Conservation (phyloP, 2,888 invertebrate genomes). For the Pristionchus mayeri region DNA sequence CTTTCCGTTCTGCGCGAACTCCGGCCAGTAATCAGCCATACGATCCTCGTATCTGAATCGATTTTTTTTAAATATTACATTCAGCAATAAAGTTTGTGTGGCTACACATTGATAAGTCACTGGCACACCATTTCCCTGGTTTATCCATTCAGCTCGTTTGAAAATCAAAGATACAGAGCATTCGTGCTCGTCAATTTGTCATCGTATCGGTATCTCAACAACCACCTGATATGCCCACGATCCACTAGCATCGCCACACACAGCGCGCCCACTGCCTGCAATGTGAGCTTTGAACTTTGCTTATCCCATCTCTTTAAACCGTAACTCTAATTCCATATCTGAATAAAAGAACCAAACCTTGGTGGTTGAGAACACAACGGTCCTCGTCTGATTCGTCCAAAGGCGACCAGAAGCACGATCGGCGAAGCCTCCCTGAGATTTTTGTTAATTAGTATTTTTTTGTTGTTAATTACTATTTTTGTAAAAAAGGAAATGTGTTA, state of each 20-base stretch:
- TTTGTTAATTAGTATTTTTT: slow-evolving; percentile 20
- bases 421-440: slow-evolving; percentile 61
- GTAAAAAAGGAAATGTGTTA: too few species aligned
- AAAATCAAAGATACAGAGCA: too few species aligned
- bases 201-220: too few species aligned
- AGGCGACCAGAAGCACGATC: slow-evolving; percentile 63
- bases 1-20: slow-evolving; percentile 78
- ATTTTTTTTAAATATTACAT: too few species aligned
- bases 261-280: slow-evolving; percentile 72
- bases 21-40: slow-evolving; percentile 78
- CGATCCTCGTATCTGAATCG: slow-evolving; percentile 75
- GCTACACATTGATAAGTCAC: too few species aligned
- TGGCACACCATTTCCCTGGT: too few species aligned
- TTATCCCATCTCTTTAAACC: background rate
- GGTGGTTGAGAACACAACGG: slow-evolving; percentile 73
- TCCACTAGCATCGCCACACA: slow-evolving; percentile 76
- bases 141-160: too few species aligned
- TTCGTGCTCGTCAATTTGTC: too few species aligned
- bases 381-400: slow-evolving; percentile 72
- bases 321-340: background rate
- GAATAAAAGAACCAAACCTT: slow-evolving; percentile 56
- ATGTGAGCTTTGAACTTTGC: background rate
- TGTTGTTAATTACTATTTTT: too few species aligned
- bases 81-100: too few species aligned
- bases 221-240: slow-evolving; percentile 72